phyloP scores from a whole-genome alignment of 30 jellyfish, hydroid and myxozoan genomes.

The Hydractinia symbiolongicarpus region DNA sequence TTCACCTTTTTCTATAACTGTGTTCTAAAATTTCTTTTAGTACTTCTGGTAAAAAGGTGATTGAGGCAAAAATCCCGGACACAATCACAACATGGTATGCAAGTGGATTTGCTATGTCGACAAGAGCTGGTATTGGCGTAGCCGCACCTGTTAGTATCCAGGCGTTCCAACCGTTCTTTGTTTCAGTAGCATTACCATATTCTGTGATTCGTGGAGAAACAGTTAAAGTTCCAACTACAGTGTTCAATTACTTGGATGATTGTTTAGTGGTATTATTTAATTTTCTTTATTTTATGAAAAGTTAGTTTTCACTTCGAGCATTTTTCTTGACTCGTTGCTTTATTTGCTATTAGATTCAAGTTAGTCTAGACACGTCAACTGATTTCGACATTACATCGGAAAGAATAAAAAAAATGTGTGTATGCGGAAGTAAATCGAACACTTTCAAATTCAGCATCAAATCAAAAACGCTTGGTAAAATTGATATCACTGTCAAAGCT shows the following conservation, averaged over 20 bases:
- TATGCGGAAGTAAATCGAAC: constrained; percentile 70
- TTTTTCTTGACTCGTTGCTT: background rate
- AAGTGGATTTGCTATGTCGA: constrained; percentile 79
- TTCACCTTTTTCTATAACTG: too few species aligned
- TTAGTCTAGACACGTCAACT: constrained; percentile 42
- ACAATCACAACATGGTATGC: constrained; percentile 91
- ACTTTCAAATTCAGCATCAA: constrained; percentile 52
- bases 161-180: constrained; percentile 81
- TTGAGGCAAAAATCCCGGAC: constrained; percentile 66
- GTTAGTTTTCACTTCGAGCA: background rate
- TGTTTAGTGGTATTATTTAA: constrained; percentile 45
- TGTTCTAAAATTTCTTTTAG: background rate
- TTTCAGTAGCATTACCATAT: constrained; percentile 72
- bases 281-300: background rate
- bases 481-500: constrained; percentile 56
- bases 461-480: constrained; percentile 60
- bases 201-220: constrained; percentile 85
- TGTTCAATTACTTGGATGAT: constrained; percentile 63
- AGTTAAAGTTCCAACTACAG: constrained; percentile 67
- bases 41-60: constrained; percentile 60
- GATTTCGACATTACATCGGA: constrained; percentile 39
- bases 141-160: constrained; percentile 61
- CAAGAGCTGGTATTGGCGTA: constrained; percentile 69
- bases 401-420: constrained; percentile 30
- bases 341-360: constrained; percentile 34